Base-by-base conservation (phyloP, 2,888 invertebrate species). In the Pollenia griseotomentosa region DNA sequence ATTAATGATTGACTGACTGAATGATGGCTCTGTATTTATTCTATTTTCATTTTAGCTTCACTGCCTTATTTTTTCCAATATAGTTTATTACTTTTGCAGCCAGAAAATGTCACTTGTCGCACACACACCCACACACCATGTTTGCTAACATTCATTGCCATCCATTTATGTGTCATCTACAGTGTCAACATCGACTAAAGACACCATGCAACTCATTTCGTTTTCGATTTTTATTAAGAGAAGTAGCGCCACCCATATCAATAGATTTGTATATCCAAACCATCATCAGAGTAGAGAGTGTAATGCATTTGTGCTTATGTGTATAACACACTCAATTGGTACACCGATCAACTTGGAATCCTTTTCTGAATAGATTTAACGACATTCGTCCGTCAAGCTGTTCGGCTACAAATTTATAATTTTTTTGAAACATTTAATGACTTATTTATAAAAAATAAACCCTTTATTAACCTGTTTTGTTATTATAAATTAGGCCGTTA, bases 91-190 rank as follows among this genome's bases (percentile, higher is more conserved):
- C 19, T 23, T 71, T 10, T 16, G 5, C 57, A 73, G 40, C 11
- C 71, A 48, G 57, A 59, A 40, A 6, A 46, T 73, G 71, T 23
- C 57, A 73, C 57, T 57, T 73, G 57, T 23, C 73, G 44, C 23
- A 33, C 6, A 33, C 33, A 33, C 33, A 33, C 6, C 5, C 33
- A 46, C 16, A 57, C 55, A 73, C 12, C 57, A 59, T 19, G n/a
- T n/a, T 0, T 51, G 9, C 23, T 33, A 23, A 23, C 10, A 10
- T 68, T 9, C 23, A 14, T n/a, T 73, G 61, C 59, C 42, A 57
- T 48, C 33, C 70, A 53, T 68, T 68, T 68, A 51, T 8, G 51
- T 71, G 70, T 70, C 40, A 53, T 55, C 53, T 57, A 71, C 57
- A 57, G 55, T 46, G 57, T 71, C 71, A 33, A 51, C n/a, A n/a